A percentile compares a stretch with the other conserved stretches of the same genome.
Evolutionary conservation across 2,113 vertebrate genomes (phyloP).

Genomic region (Capreolus pygargus): DNA sequence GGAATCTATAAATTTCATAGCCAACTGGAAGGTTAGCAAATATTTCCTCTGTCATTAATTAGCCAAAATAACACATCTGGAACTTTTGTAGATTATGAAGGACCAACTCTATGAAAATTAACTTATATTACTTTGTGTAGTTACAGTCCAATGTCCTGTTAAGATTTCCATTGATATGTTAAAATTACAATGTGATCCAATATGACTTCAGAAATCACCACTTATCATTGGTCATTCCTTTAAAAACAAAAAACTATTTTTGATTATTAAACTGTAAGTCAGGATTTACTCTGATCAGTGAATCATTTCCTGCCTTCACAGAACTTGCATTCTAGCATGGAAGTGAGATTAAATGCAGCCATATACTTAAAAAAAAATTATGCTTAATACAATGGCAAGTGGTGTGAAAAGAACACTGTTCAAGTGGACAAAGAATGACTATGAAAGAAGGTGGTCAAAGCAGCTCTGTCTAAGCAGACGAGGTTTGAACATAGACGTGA

Average conservation of each 20-base stretch:
- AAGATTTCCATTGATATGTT: not conserved
- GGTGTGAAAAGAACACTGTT: not conserved
- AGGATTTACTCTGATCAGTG: not conserved
- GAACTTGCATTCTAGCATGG: not conserved
- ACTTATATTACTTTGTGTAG: not conserved
- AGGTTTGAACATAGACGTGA: not conserved
- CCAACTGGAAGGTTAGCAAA: not conserved
- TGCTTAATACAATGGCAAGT: not conserved
- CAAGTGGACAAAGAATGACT: not conserved
- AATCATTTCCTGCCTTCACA: not conserved
- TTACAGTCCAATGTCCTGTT: not conserved
- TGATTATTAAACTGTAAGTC: not conserved
- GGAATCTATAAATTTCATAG: slow-evolving; percentile 10
- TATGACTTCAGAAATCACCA: not conserved
- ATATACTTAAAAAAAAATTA: not conserved
- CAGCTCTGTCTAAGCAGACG: not conserved
- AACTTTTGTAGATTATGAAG: not conserved
- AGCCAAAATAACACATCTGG: not conserved
- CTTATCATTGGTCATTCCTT: not conserved
- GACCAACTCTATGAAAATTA: not conserved
- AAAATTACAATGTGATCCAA: not conserved
- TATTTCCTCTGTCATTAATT: not conserved
- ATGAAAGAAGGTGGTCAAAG: not conserved
- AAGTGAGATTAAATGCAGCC: not conserved
- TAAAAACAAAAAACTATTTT: not conserved